phyloP scores from a whole-genome alignment of 2,113 vertebrate species.

The Kryptolebias marmoratus region DNA sequence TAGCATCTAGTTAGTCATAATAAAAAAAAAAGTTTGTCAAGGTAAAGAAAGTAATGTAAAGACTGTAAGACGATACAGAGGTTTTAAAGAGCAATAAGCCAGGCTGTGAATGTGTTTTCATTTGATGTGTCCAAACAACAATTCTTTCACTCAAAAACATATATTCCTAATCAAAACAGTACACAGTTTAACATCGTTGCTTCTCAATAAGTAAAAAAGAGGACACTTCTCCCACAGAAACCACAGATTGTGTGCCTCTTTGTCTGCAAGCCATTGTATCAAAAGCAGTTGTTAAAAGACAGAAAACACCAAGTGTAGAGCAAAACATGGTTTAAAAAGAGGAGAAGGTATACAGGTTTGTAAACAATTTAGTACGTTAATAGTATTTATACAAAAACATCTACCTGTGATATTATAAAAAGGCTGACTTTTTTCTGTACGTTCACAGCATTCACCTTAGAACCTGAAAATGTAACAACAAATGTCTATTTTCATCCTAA shows the following conservation, averaged over 20 bases:
- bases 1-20: too few species aligned
- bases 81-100: too few species aligned
- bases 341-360: background rate
- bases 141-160: too few species aligned
- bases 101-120: too few species aligned
- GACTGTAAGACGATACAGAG: too few species aligned
- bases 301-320: conserved; percentile 31
- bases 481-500: background rate
- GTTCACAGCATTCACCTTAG: background rate
- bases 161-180: background rate
- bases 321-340: conserved; percentile 59
- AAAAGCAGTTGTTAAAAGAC: conserved; percentile 39
- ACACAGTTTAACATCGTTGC: background rate
- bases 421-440: background rate
- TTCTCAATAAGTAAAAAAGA: conserved; percentile 27
- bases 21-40: too few species aligned
- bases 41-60: too few species aligned
- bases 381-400: background rate
- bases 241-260: conserved; percentile 48
- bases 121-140: too few species aligned
- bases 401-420: background rate
- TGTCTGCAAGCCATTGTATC: conserved; percentile 54
- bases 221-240: conserved; percentile 16
- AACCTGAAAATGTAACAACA: background rate
- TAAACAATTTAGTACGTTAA: background rate